A percentile compares a stretch with the other conserved stretches of the same genome.
phyloP scores from a whole-genome alignment of 2,113 vertebrate genomes.

The Sprattus sprattus region DNA sequence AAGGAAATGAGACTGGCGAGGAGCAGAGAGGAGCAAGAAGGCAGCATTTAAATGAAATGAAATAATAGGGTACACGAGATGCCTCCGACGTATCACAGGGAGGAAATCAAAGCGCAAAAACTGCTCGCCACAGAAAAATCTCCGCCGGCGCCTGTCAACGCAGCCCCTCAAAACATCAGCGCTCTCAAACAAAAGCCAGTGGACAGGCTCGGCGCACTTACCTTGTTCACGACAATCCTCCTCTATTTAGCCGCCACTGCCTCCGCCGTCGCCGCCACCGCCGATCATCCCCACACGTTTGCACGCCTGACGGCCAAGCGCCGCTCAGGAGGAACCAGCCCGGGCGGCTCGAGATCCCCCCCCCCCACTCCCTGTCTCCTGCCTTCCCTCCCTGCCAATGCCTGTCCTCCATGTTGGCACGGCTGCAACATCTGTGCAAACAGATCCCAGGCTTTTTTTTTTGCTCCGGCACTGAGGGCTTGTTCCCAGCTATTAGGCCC shows the following conservation, averaged over 20 bases:
- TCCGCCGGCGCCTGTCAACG: conserved; percentile 44
- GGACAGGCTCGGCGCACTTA: conserved; percentile 59
- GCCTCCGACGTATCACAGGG: conserved; percentile 36
- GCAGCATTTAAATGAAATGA: conserved; percentile 32
- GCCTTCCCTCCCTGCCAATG: conserved; percentile 52
- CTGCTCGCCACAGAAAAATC: conserved; percentile 35
- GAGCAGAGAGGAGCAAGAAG: conserved; percentile 20
- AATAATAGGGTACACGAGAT: conserved; percentile 25
- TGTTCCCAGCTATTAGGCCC: conserved; percentile 80
- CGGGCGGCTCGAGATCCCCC: conserved; percentile 34
- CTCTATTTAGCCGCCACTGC: conserved; percentile 38
- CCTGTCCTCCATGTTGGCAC: conserved; percentile 70
- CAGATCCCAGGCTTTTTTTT: conserved; percentile 74
- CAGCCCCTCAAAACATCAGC: conserved; percentile 50
- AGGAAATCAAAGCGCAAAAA: conserved; percentile 43
- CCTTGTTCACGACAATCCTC: conserved; percentile 68
- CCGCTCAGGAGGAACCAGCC: not conserved
- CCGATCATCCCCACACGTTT: not conserved
- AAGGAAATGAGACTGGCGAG: not conserved
- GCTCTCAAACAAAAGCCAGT: conserved; percentile 72
- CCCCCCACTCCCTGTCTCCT: conserved; percentile 36
- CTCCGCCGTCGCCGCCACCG: not conserved
- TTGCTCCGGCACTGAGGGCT: conserved; percentile 71
- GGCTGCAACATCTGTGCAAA: conserved; percentile 79
- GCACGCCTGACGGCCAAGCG: not conserved